phyloP scores from a whole-genome alignment of 2,797 vertebrate species.

The Chaunax sp. region DNA sequence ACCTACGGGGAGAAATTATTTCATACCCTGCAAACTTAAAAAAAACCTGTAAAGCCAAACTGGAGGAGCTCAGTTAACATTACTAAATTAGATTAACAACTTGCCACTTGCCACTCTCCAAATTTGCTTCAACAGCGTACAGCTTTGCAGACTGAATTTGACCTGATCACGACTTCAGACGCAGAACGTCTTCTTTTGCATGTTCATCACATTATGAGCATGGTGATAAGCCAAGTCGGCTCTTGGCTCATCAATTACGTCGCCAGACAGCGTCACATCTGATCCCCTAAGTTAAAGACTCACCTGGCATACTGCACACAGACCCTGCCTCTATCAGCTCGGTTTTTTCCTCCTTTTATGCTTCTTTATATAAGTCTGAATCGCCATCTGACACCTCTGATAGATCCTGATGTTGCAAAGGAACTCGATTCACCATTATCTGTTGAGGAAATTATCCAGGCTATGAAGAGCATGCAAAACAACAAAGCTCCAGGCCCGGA shows the following conservation, averaged over 20 bases:
- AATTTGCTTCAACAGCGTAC: too few relatives aligned
- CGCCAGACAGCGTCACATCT: too few relatives aligned
- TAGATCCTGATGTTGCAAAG: background rate
- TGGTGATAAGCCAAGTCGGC: background rate
- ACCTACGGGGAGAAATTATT: background rate
- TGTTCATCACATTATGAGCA: background rate
- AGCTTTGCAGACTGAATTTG: too few relatives aligned
- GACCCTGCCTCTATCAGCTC: too few relatives aligned
- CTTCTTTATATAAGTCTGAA: background rate
- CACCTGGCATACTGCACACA: too few relatives aligned
- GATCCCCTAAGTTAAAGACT: too few relatives aligned
- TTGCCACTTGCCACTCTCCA: too few relatives aligned
- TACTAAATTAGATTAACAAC: too few relatives aligned
- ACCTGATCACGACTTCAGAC: background rate
- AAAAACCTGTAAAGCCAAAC: background rate
- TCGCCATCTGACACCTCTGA: background rate
- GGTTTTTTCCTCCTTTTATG: background rate
- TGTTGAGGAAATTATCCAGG: too few relatives aligned
- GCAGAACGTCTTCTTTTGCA: background rate
- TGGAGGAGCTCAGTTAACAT: background rate
- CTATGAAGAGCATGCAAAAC: slow-evolving; percentile 13
- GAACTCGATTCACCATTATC: slow-evolving; percentile 7
- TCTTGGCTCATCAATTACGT: too few relatives aligned
- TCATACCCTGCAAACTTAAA: background rate
- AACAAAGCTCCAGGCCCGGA: background rate